These are phyloP conservation scores for Epinephelus malabaricus DNA, from an alignment of 2,797 vertebrate species.

Conservation along the genomic window DNA sequence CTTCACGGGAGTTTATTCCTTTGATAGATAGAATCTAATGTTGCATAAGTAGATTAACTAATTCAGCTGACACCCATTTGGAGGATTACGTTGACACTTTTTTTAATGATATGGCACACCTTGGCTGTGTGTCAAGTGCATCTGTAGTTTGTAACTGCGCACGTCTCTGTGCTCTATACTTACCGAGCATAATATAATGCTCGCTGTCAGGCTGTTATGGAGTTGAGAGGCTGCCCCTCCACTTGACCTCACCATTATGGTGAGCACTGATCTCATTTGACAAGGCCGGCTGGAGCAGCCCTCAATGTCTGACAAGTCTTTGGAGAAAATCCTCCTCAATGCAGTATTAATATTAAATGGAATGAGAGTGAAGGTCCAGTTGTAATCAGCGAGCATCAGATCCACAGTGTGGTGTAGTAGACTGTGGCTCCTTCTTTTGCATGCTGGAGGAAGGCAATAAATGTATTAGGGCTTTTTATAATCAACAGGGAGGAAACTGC, in stretches of 20 bases:
- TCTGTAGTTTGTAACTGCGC: slow-evolving; percentile 56
- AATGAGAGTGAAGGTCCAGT: slow-evolving; percentile 76
- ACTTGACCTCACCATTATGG: slow-evolving; percentile 91
- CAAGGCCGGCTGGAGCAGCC: slow-evolving; percentile 85
- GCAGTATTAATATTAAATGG: slow-evolving; percentile 81
- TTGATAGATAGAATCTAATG: slow-evolving; percentile 75
- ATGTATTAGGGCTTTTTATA: slow-evolving; percentile 58
- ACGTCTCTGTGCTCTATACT: slow-evolving; percentile 57
- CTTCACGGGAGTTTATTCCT: slow-evolving; percentile 68
- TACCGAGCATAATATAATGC: slow-evolving; percentile 75
- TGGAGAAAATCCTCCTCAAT: slow-evolving; percentile 85
- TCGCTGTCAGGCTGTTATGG: slow-evolving; percentile 83
- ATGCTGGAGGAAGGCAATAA: slow-evolving; percentile 40
- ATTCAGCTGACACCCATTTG: slow-evolving; percentile 71
- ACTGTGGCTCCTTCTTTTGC: slow-evolving; percentile 47
- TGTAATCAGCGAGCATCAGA: slow-evolving; percentile 80
- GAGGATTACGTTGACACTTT: slow-evolving; percentile 68
- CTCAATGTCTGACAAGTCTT: slow-evolving; percentile 86
- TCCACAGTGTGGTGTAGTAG: slow-evolving; percentile 55
- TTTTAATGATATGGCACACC: slow-evolving; percentile 63
- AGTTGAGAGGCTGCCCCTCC: slow-evolving; percentile 86
- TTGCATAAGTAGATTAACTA: slow-evolving; percentile 77
- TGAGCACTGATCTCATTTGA: slow-evolving; percentile 90
- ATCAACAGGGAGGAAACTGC: slow-evolving; percentile 32
- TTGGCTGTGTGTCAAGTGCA: slow-evolving; percentile 56